Base-by-base conservation (phyloP, 2,888 invertebrate species). In the Toxonevra muliebris region DNA sequence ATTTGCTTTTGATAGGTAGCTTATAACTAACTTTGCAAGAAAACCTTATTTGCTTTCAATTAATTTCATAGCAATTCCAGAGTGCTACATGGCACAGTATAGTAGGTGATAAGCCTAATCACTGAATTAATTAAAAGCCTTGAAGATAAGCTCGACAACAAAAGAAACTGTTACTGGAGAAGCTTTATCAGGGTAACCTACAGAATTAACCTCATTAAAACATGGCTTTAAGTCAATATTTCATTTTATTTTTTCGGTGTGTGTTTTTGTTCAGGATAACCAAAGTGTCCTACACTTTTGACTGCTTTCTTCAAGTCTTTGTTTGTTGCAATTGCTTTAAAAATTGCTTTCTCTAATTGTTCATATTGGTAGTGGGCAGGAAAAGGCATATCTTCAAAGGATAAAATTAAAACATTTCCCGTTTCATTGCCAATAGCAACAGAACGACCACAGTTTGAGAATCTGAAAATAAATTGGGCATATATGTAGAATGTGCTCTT, bases 341-440 rank as follows among this genome's bases (percentile, higher is more conserved):
- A 87, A 10, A 94, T 87, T 0, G 91, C 88, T 2, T 89, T 87
- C 42, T 90, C 87, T 2, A 94, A 85, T 76, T 91, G 86, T 65
- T 88, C 87, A 61, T 87, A 87, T 78, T 92, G 92, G 76, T 90
- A 90, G 79, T 88, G 91, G 0, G 92, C 89, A 0, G 91, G 87
- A 76, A 92, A 90, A 0, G 93, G 93, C 87, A 93, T 92, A 74
- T 93, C 91, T 76, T 91, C 90, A 62, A 94, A 84, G 62, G 90
- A 88, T 78, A 90, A 90, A 15, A 93, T 88, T 75, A 90, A 87
- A 3, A 93, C 87, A 42, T 88, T 86, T 0, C 94, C 93, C 17
- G 87, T 82, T 11, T 89, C 87, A 78, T 93, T 93, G 0, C 90
- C 92, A 0, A 90, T 89, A 42, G 90, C 88, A 20, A 93, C 82